These are phyloP conservation scores for Brachionus plicatilis DNA, from an alignment of 1,140 invertebrate genomes.

Conservation along the genomic window DNA sequence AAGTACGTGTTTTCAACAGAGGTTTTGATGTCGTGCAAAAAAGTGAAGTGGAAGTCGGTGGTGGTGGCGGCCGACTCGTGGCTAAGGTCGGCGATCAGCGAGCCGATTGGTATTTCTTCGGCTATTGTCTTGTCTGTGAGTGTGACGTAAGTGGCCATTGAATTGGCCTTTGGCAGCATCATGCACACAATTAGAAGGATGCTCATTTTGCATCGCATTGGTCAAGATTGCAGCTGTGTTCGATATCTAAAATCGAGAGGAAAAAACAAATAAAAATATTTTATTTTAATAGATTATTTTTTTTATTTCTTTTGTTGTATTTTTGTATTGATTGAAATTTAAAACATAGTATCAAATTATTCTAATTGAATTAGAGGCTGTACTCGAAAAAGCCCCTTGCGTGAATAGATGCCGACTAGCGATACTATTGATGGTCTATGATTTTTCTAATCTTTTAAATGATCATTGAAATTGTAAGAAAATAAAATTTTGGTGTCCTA, in stretches of 20 bases:
- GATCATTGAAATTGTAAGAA: no score
- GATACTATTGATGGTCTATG: conserved; percentile 6
- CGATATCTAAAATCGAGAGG: not conserved
- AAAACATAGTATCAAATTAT: conserved; percentile 33
- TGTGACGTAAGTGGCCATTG: not conserved
- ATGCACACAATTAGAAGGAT: not conserved
- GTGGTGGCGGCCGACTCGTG: not conserved
- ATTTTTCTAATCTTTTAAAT: no score
- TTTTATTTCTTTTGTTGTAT: not conserved
- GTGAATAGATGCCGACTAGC: not conserved
- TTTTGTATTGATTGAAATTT: conserved; percentile 21
- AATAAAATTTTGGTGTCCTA: no score
- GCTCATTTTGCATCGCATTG: not conserved
- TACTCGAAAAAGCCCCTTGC: not conserved
- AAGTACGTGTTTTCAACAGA: conserved; percentile 10
- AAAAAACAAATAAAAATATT: not conserved
- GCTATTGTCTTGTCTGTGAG: not conserved
- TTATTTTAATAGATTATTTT: conserved; percentile 18
- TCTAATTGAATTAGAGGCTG: conserved; percentile 1
- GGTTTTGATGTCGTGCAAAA: conserved; percentile 18
- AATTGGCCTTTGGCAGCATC: not conserved
- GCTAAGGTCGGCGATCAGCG: not conserved
- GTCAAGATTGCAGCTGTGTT: not conserved
- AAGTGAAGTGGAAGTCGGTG: not conserved
- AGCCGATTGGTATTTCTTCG: conserved; percentile 21